Conservation (phyloP, 2,797 vertebrate species). For the Pempheris klunzingeri region DNA sequence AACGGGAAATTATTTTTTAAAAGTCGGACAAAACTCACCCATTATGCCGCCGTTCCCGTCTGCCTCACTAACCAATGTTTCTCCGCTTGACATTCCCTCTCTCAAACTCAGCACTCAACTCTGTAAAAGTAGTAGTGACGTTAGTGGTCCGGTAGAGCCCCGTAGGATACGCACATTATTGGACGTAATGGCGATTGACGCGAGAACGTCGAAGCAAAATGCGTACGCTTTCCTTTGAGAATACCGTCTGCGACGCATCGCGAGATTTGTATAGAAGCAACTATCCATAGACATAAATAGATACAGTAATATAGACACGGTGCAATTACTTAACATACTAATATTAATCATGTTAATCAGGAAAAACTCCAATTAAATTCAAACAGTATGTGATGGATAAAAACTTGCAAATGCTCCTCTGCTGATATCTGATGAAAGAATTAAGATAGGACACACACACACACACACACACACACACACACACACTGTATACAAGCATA, state of each 20-base stretch:
- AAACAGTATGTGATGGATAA: rapidly evolving
- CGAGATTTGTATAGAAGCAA: constrained; percentile 49
- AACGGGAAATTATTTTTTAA: rapidly evolving
- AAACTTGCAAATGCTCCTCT: not conserved
- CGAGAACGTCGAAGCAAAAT: constrained; percentile 30
- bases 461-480: not conserved
- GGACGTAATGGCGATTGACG: constrained; percentile 41
- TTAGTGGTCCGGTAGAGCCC: too few relatives aligned
- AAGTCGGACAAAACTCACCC: constrained; percentile 73
- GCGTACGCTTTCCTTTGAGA: constrained; percentile 46
- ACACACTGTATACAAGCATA: not conserved
- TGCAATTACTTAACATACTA: not conserved
- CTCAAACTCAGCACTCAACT: constrained; percentile 71
- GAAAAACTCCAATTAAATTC: not conserved
- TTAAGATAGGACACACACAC: too few relatives aligned
- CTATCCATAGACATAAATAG: too few relatives aligned
- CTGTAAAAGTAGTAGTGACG: not conserved
- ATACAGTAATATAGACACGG: too few relatives aligned
- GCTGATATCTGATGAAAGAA: not conserved
- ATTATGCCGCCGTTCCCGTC: constrained; percentile 82
- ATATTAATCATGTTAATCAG: not conserved
- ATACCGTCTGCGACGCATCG: constrained; percentile 43
- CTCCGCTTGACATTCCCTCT: constrained; percentile 84
- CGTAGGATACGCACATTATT: constrained; percentile 45
- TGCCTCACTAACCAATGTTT: constrained; percentile 79